Evolutionary conservation across 2,888 invertebrate species (phyloP).

Genomic region (Microplitis deprimator): DNA sequence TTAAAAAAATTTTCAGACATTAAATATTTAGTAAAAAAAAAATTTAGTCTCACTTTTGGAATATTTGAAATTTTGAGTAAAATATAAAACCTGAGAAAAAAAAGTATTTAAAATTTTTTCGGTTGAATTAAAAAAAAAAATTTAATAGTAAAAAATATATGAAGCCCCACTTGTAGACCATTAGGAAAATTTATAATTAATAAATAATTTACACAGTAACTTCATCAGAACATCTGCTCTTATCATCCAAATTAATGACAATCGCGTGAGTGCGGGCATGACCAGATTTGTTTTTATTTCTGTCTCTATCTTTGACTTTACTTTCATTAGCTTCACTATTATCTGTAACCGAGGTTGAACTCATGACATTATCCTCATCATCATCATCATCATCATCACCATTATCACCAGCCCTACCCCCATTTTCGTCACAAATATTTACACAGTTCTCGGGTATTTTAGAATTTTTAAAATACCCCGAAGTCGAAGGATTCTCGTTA

Average conservation of each 20-base stretch:
- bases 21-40: no score
- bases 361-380: not conserved
- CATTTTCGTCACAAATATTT: not conserved
- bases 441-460: constrained; percentile 17
- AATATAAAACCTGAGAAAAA: no score
- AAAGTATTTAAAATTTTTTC: no score
- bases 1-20: no score
- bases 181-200: not conserved
- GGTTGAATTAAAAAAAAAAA: no score
- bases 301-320: constrained; percentile 51
- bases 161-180: no score
- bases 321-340: constrained; percentile 46
- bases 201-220: constrained; percentile 78
- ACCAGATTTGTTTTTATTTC: constrained; percentile 73
- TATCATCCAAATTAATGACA: constrained; percentile 85
- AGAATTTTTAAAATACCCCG: not conserved
- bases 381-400: no score
- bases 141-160: no score
- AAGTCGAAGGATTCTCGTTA: not conserved
- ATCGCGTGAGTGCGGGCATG: constrained; percentile 84
- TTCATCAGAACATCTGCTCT: constrained; percentile 86
- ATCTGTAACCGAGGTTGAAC: not conserved
- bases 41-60: no score
- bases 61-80: no score
- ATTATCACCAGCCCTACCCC: no score